Base-by-base conservation (phyloP, 2,888 invertebrate species). In the Philhelius pedissequus region DNA sequence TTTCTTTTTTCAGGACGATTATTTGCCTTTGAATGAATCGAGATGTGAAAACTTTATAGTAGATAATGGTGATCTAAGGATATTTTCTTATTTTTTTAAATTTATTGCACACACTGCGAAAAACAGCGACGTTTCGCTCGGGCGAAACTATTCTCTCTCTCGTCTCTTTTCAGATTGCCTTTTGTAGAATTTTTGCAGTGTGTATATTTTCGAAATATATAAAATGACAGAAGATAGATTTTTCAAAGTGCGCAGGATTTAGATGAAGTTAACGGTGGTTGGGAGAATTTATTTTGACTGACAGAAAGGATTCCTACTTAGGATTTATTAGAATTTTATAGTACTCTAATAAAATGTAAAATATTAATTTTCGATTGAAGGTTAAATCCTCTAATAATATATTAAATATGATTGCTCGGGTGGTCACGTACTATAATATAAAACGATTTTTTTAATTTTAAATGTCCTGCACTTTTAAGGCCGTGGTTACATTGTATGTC, bases 81-180 rank as follows among this genome's bases (percentile, higher is more conserved):
- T 56, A 56, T 71, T 78, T 77, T 48, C 35, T 27, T 68, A 48
- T 22, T 70, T 22, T 70, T 35, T 56, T 30, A 56, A 68, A 43
- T 76, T 74, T 69, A 78, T 62, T 79, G 74, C 84, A 84, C 70
- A 79, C 79, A 84, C 81, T 77, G 81, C 86, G 86, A 81, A 81
- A 81, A 81, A 76, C 80, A 79, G 80, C 86, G 86, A 86, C 81
- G 86, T 86, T 81, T 83, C 86, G 86, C 86, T 86, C 83, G 86
- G 83, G 79, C 83, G 83, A 79, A 79, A 83, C 86, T 86, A 76
- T 86, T 77, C 76, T 83, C 83, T 79, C 78, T 79, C 86, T 83
- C 48, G 82, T 86, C 75, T 73, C 79, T 70, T 77, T 68, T 64
- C 66, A 74, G 45, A 66, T 77, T 78, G 82, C 66, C 79, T 83